A percentile compares a stretch with the other conserved stretches of the same genome.
Conservation (phyloP, 2,113 vertebrate genomes). For the Dicerorhinus sumatrensis region DNA sequence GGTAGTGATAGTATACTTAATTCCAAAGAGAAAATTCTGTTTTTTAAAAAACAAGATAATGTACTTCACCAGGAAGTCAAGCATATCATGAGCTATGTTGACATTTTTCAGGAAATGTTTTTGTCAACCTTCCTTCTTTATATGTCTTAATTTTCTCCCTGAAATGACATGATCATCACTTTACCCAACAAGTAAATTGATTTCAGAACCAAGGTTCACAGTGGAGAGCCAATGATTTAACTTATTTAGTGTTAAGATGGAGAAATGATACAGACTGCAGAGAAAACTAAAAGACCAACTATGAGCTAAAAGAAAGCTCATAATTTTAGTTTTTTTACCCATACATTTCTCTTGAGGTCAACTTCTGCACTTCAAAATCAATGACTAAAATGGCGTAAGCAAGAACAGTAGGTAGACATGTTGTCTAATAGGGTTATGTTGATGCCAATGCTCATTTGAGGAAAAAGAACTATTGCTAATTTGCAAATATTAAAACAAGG, state of each 20-base stretch:
- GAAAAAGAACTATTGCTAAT: conserved; percentile 46
- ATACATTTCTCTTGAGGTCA: conserved; percentile 40
- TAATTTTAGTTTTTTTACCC: background rate
- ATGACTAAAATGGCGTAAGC: background rate
- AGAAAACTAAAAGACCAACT: background rate
- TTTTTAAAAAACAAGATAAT: background rate
- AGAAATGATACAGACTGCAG: conserved; percentile 32
- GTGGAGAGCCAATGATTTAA: background rate
- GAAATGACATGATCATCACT: conserved; percentile 33
- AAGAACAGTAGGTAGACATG: background rate
- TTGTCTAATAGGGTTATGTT: background rate
- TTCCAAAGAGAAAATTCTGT: conserved; percentile 35
- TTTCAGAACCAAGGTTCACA: conserved; percentile 56
- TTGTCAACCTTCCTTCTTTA: background rate
- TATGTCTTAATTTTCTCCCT: conserved; percentile 3
- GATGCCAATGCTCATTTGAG: background rate
- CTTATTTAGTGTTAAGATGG: background rate
- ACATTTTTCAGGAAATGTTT: conserved; percentile 53
- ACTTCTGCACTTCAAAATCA: conserved; percentile 38
- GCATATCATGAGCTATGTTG: conserved; percentile 21
- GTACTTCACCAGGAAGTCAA: conserved; percentile 46
- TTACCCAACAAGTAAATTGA: background rate
- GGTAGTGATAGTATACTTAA: conserved; percentile 47
- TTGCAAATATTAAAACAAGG: conserved; percentile 4
- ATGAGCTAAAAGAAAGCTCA: background rate